These are phyloP conservation scores for Laticauda laticaudata DNA, from an alignment of 2,113 vertebrate genomes.

Conservation along the genomic window DNA sequence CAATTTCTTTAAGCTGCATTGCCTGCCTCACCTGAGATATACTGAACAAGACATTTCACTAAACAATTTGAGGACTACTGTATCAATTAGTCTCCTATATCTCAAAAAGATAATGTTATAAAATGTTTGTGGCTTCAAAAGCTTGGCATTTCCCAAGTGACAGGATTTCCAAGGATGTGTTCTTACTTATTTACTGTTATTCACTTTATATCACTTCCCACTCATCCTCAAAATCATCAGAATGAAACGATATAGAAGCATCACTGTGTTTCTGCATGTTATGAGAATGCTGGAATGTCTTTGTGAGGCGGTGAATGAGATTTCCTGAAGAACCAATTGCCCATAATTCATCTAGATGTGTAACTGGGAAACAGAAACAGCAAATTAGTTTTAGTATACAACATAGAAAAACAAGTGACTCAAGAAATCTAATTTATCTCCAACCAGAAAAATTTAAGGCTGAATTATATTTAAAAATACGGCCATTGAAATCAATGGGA, in stretches of 20 bases:
- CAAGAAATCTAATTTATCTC: neutral
- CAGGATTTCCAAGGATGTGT: neutral
- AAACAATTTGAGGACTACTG: constrained; percentile 49
- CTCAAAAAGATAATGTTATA: constrained; percentile 50
- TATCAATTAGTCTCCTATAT: constrained; percentile 25
- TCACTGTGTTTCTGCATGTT: constrained; percentile 63
- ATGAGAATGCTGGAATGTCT: constrained; percentile 81
- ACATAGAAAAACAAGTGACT: neutral
- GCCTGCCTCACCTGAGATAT: constrained; percentile 44
- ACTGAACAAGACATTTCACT: constrained; percentile 46
- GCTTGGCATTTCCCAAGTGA: constrained; percentile 43
- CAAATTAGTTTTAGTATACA: neutral
- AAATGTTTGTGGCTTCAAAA: constrained; percentile 30
- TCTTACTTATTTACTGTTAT: constrained; percentile 9
- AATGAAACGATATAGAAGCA: constrained; percentile 57
- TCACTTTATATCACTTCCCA: constrained; percentile 92
- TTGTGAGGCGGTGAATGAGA: constrained; percentile 89
- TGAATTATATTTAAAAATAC: neutral
- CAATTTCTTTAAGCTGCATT: constrained; percentile 43
- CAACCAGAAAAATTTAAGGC: neutral
- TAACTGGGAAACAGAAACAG: constrained; percentile 72
- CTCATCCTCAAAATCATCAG: constrained; percentile 90
- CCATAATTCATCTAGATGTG: constrained; percentile 89
- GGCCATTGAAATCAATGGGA: neutral
- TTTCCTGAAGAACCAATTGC: constrained; percentile 79